phyloP scores from a whole-genome alignment of 2,888 invertebrate species.

The Neocrepidodera transversa region DNA sequence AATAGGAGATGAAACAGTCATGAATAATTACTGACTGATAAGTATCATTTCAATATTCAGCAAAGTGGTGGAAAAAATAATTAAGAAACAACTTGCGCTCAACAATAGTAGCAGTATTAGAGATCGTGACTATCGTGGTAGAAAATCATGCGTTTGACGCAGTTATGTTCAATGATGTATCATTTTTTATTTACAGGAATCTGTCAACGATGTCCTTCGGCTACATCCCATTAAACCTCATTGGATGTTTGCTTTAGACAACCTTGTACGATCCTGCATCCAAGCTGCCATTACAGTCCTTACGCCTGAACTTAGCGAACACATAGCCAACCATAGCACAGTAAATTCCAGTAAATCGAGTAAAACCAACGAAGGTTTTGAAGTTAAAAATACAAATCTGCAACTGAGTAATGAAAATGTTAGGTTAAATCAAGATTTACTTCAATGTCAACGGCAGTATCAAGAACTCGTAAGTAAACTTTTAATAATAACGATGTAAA shows the following conservation, averaged over 20 bases:
- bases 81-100: no score
- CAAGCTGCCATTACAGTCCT: slow-evolving; percentile 91
- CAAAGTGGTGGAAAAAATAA: no score
- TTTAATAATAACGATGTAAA: no score
- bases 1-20: no score
- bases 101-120: no score
- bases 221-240: slow-evolving; percentile 96
- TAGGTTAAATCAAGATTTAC: slow-evolving; percentile 69
- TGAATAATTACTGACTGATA: no score
- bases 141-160: no score
- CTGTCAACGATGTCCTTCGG: slow-evolving; percentile 83
- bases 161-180: no score
- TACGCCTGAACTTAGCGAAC: slow-evolving; percentile 91
- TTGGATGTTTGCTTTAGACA: slow-evolving; percentile 99
- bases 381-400: slow-evolving; percentile 46
- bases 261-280: slow-evolving; percentile 89
- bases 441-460: slow-evolving; percentile 78
- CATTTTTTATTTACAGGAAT: slow-evolving; percentile 67
- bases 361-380: slow-evolving; percentile 58
- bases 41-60: no score
- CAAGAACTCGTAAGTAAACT: slow-evolving; percentile 73
- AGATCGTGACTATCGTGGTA: no score
- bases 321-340: slow-evolving; percentile 74
- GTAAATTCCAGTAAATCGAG: slow-evolving; percentile 69
- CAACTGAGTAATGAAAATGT: slow-evolving; percentile 52